phyloP scores from a whole-genome alignment of 2,888 invertebrate genomes.

The Stenurella melanura region DNA sequence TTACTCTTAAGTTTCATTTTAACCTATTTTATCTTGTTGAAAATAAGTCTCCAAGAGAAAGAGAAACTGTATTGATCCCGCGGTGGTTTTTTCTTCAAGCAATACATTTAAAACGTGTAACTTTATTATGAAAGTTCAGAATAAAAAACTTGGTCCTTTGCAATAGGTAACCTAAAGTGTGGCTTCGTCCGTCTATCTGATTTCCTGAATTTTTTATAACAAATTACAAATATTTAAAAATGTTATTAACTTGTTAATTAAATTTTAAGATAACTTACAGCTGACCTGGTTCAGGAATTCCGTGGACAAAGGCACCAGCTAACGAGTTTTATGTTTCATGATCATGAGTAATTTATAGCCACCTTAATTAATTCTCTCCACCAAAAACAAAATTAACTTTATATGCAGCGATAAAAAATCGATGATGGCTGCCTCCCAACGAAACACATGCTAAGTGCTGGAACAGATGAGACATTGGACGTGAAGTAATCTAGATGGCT shows the following conservation, averaged over 20 bases:
- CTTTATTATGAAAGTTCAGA: no score
- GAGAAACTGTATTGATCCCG: no score
- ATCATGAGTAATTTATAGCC: conserved; percentile 24
- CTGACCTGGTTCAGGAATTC: conserved; percentile 21
- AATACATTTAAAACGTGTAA: no score
- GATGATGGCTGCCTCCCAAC: conserved; percentile 37
- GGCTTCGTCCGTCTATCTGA: no score
- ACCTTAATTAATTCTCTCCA: conserved; percentile 35
- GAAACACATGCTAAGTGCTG: conserved; percentile 38
- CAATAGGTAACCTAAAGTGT: no score
- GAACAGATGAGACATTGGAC: conserved; percentile 55
- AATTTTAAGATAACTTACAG: not conserved
- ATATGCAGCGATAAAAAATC: conserved; percentile 44
- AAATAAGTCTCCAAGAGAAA: no score
- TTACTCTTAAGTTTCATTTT: no score
- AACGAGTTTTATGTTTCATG: conserved; percentile 42
- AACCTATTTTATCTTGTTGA: no score
- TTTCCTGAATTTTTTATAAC: no score
- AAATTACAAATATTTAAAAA: no score
- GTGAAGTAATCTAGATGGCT: conserved; percentile 61
- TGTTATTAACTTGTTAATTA: not conserved
- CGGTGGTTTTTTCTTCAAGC: no score
- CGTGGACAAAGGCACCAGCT: conserved; percentile 45
- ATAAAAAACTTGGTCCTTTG: no score
- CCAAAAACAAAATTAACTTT: conserved; percentile 49